Conservation (phyloP, 2,888 invertebrate genomes). For the Oxytorus armatus region DNA sequence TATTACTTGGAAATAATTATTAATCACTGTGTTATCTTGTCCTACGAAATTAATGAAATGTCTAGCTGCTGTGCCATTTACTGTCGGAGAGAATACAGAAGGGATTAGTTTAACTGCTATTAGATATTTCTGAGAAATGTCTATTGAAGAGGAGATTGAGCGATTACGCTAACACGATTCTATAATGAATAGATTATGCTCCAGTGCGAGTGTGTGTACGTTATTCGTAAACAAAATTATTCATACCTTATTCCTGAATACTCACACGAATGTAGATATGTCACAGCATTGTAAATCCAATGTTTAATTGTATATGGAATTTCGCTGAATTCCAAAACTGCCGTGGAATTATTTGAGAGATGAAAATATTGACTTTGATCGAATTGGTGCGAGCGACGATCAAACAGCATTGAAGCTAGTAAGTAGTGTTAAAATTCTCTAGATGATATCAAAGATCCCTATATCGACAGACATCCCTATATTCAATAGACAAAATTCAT, state of each 20-base stretch:
- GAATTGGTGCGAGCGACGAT: neutral
- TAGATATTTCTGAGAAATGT: conserved; percentile 44
- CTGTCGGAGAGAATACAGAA: neutral
- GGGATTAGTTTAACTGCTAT: conserved; percentile 25
- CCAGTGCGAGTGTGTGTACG: neutral
- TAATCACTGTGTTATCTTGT: conserved; percentile 18
- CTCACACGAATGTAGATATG: too few relatives aligned
- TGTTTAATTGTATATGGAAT: too few relatives aligned
- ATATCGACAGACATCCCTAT: neutral
- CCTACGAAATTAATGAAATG: conserved; percentile 26
- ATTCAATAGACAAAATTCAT: neutral
- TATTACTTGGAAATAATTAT: conserved; percentile 23
- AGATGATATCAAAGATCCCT: neutral
- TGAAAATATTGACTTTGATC: neutral
- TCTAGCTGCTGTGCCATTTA: neutral
- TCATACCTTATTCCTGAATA: neutral
- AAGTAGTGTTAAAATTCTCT: neutral
- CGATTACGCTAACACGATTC: conserved; percentile 26
- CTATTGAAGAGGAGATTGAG: conserved; percentile 35
- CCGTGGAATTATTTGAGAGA: neutral
- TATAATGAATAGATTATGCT: conserved; percentile 33
- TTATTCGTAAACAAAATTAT: conserved; percentile 14
- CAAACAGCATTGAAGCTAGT: neutral
- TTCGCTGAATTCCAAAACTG: neutral
- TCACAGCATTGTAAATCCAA: too few relatives aligned